Conservation (phyloP, 1,140 invertebrate species). For the Lanistes nyassanus region DNA sequence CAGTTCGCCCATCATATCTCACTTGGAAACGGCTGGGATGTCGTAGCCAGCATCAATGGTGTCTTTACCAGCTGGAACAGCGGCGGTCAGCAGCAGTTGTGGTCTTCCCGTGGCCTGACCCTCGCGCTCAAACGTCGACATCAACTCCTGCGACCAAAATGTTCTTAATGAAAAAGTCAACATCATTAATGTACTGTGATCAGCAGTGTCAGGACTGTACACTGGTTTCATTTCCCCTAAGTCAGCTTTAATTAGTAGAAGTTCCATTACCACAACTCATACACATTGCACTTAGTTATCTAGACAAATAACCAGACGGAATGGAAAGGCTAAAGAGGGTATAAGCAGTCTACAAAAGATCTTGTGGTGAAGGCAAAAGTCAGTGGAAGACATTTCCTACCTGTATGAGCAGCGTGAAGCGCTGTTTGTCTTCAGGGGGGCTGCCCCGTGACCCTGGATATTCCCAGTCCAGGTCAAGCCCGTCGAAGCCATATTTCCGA, state of each 20-base stretch:
- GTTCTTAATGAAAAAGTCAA: too few relatives aligned
- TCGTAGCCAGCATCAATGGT: conserved; percentile 96
- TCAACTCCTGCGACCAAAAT: conserved; percentile 82
- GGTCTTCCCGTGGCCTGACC: conserved; percentile 81
- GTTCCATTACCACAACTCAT: too few relatives aligned
- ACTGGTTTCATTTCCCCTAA: too few relatives aligned
- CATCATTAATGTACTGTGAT: too few relatives aligned
- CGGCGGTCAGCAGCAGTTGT: conserved; percentile 87
- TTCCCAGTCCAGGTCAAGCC: conserved; percentile 95
- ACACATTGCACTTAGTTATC: too few relatives aligned
- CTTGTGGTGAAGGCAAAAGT: too few relatives aligned
- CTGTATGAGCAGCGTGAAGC: conserved; percentile 86
- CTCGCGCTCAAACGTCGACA: conserved; percentile 89
- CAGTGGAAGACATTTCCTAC: conserved; percentile 71
- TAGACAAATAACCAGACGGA: too few relatives aligned
- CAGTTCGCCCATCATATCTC: conserved; percentile 48
- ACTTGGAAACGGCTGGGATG: conserved; percentile 76
- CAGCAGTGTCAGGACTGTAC: too few relatives aligned
- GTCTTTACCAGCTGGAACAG: conserved; percentile 89
- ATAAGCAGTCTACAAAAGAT: too few relatives aligned
- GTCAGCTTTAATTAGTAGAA: too few relatives aligned
- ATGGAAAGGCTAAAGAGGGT: too few relatives aligned
- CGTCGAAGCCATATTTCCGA: conserved; percentile 86
- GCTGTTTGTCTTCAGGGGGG: conserved; percentile 86
- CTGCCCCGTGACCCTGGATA: conserved; percentile 91